Evolutionary conservation across 2,888 invertebrate species (phyloP).

Genomic region (Scaptodrosophila latifasciaeformis): DNA sequence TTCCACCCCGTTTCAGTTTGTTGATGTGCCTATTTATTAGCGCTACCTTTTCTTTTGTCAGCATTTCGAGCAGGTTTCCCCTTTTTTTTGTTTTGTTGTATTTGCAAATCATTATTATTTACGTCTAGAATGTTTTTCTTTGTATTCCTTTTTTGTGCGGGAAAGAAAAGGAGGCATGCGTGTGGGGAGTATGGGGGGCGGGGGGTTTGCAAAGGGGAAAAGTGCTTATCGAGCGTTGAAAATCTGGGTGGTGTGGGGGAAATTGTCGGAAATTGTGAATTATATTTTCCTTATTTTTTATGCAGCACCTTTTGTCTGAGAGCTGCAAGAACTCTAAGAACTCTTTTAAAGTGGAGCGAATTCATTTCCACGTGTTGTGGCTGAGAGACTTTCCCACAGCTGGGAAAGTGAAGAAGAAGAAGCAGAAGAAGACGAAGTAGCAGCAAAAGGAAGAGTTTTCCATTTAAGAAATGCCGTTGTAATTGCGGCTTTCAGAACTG

Average conservation of each 20-base stretch:
- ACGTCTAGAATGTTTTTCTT: constrained; percentile 38
- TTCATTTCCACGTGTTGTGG: no score
- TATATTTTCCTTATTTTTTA: constrained; percentile 47
- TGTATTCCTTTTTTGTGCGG: constrained; percentile 19
- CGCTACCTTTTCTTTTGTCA: constrained; percentile 53
- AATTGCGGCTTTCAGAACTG: constrained; percentile 67
- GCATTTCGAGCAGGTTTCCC: constrained; percentile 19
- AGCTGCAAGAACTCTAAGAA: no score
- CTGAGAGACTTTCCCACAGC: no score
- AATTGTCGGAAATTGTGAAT: constrained; percentile 57
- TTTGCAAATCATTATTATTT: constrained; percentile 69
- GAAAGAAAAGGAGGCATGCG: no score
- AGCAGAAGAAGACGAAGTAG: no score
- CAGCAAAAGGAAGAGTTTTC: no score
- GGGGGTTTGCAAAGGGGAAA: no score
- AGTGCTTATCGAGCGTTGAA: constrained; percentile 50
- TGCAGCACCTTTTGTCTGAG: no score
- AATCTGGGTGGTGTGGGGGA: constrained; percentile 34
- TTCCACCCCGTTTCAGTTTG: constrained; percentile 32
- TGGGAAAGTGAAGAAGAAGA: no score
- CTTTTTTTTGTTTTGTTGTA: constrained; percentile 40
- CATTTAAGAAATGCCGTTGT: neutral
- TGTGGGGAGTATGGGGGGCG: no score
- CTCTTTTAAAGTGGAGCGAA: no score
- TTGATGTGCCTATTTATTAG: constrained; percentile 65